Evolutionary conservation across 2,113 vertebrate genomes (phyloP).

Genomic region (Lipophrys pholis): DNA sequence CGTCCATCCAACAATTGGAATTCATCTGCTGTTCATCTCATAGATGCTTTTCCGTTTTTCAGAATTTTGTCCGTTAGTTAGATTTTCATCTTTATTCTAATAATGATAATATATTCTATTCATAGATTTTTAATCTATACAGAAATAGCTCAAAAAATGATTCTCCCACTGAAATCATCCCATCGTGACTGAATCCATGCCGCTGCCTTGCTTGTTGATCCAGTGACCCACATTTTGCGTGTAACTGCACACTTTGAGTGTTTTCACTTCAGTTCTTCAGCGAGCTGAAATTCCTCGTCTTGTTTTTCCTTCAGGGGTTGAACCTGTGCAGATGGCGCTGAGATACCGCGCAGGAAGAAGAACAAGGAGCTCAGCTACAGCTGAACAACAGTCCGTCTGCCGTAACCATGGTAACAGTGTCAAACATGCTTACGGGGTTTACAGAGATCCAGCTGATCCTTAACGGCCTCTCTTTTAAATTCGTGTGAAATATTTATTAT

Average conservation of each 20-base stretch:
- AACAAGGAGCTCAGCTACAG: constrained; percentile 12
- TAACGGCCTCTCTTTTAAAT: not conserved
- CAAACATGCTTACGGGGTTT: constrained; percentile 44
- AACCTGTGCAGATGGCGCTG: constrained; percentile 40
- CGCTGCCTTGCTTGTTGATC: not conserved
- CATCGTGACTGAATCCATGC: not conserved
- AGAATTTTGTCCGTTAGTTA: no score
- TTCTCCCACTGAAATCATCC: constrained; percentile 5
- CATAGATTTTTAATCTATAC: no score
- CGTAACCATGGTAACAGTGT: constrained; percentile 72
- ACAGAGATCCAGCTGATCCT: constrained; percentile 6
- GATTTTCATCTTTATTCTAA: no score
- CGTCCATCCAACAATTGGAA: no score
- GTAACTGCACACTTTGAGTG: not conserved
- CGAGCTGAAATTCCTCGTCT: constrained; percentile 8
- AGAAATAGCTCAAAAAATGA: no score
- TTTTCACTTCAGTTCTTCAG: constrained; percentile 11
- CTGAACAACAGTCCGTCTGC: constrained; percentile 26
- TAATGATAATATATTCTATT: no score
- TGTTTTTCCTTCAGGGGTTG: constrained; percentile 23
- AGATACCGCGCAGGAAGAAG: not conserved
- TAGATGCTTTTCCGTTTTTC: no score
- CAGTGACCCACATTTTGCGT: not conserved
- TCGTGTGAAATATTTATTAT: no score
- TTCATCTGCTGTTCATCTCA: no score